A percentile compares a stretch with the other conserved stretches of the same genome.
Conservation (phyloP, 1,140 invertebrate genomes). For the Aethina tumida region DNA sequence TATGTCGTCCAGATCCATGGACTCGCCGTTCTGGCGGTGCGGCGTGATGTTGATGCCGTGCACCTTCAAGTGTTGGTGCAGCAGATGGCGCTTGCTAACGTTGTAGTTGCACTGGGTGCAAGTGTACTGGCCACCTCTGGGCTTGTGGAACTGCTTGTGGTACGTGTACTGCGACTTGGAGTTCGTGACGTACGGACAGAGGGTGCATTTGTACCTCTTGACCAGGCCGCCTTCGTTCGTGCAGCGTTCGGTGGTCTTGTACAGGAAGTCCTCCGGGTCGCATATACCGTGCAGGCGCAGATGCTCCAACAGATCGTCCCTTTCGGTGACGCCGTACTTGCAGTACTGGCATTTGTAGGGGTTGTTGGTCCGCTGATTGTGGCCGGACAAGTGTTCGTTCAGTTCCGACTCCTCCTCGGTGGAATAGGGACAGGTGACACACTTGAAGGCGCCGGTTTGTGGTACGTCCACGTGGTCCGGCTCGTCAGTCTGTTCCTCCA, state of each 20-base stretch:
- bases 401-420: constrained; percentile 52
- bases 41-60: constrained; percentile 48
- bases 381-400: constrained; percentile 60
- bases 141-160: constrained; percentile 75
- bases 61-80: constrained; percentile 68
- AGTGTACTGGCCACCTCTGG: constrained; percentile 61
- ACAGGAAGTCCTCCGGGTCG: constrained; percentile 24
- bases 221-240: constrained; percentile 19
- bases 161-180: constrained; percentile 77
- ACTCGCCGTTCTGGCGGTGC: constrained; percentile 29
- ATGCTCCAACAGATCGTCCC: constrained; percentile 33
- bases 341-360: constrained; percentile 74
- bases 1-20: constrained; percentile 30
- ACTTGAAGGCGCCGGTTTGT: constrained; percentile 37
- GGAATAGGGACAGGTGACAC: constrained; percentile 67
- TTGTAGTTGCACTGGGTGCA: constrained; percentile 74
- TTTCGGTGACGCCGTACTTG: constrained; percentile 57
- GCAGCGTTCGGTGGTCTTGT: constrained; percentile 11
- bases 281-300: constrained; percentile 28
- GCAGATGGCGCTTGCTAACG: constrained; percentile 65
- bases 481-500: constrained; percentile 31
- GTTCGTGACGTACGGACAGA: constrained; percentile 71
- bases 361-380: constrained; percentile 56
- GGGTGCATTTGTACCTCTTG: constrained; percentile 57
- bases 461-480: constrained; percentile 28